Percentiles rank a stretch among this genome's conserved stretches.
Evolutionary conservation across 2,797 vertebrate genomes (phyloP).

Genomic region (Sebastes nivosus): DNA sequence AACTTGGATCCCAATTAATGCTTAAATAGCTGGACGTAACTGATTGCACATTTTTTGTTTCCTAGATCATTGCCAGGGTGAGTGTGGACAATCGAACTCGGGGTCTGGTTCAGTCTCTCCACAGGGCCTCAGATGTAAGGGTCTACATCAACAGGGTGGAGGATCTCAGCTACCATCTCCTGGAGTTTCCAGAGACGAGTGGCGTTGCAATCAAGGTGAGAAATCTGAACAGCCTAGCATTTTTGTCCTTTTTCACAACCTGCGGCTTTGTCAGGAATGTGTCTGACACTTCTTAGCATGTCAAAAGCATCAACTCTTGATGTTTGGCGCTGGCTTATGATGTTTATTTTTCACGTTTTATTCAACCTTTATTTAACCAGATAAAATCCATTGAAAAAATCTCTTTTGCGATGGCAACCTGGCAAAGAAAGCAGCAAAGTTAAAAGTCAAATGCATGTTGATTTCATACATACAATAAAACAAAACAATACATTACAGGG

Average conservation of each 20-base stretch:
- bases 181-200: conserved; percentile 95
- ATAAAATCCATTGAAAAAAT: neutral
- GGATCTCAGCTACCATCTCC: conserved; percentile 94
- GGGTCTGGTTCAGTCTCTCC: conserved; percentile 91
- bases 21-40: neutral
- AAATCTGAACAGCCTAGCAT: neutral
- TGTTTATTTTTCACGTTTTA: neutral
- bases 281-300: neutral
- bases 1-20: neutral
- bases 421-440: neutral
- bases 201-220: conserved; percentile 92
- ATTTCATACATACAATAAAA: neutral
- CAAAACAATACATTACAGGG: neutral
- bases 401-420: neutral
- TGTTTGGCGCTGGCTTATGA: neutral
- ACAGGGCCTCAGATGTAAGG: conserved; percentile 88
- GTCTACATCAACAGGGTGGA: conserved; percentile 94
- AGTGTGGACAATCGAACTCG: conserved; percentile 97
- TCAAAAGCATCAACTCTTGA: neutral
- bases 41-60: neutral
- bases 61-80: conserved; percentile 95
- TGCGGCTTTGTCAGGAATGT: neutral
- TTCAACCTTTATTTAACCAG: neutral
- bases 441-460: neutral
- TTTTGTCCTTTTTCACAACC: neutral